Evolutionary conservation across 2,113 vertebrate species (phyloP).

Genomic region (Cephalopterus ornatus): DNA sequence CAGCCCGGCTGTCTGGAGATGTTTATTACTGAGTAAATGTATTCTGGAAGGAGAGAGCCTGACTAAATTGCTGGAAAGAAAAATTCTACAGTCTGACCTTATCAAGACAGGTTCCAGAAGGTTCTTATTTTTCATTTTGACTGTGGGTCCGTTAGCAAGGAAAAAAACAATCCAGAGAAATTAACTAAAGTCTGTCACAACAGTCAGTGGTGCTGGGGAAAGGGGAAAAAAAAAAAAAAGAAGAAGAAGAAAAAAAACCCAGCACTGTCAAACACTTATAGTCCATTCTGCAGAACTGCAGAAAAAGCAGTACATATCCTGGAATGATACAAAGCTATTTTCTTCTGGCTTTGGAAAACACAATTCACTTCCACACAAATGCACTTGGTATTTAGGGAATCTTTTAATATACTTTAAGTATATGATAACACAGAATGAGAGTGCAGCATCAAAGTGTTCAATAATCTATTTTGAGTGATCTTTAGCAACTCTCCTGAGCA

Average conservation of each 20-base stretch:
- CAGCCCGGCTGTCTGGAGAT: slow-evolving; percentile 30
- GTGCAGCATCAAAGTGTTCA: background rate
- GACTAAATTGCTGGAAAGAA: slow-evolving; percentile 50
- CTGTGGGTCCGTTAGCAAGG: background rate
- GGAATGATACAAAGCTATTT: background rate
- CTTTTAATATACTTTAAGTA: slow-evolving; percentile 33
- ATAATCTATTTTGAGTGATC: slow-evolving; percentile 54
- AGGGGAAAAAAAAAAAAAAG: too few relatives aligned
- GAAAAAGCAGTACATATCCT: background rate
- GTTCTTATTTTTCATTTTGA: slow-evolving; percentile 60
- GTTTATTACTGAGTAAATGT: slow-evolving; percentile 59
- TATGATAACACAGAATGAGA: slow-evolving; percentile 17
- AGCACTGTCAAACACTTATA: background rate
- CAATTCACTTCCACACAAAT: background rate
- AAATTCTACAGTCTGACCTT: slow-evolving; percentile 59
- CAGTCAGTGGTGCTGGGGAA: background rate
- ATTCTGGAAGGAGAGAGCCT: slow-evolving; percentile 46
- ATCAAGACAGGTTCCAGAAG: slow-evolving; percentile 53
- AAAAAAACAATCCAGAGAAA: background rate
- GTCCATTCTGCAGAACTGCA: background rate
- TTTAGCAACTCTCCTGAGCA: slow-evolving; percentile 47
- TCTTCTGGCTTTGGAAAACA: slow-evolving; percentile 3
- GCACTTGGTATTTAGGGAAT: slow-evolving; percentile 38
- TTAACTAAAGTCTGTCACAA: slow-evolving; percentile 20
- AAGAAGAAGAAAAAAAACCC: background rate